Evolutionary conservation across 2,797 vertebrate genomes (phyloP), one percentile per base, ranked within the genome.

Genomic region (Sebastiscus tertius): DNA sequence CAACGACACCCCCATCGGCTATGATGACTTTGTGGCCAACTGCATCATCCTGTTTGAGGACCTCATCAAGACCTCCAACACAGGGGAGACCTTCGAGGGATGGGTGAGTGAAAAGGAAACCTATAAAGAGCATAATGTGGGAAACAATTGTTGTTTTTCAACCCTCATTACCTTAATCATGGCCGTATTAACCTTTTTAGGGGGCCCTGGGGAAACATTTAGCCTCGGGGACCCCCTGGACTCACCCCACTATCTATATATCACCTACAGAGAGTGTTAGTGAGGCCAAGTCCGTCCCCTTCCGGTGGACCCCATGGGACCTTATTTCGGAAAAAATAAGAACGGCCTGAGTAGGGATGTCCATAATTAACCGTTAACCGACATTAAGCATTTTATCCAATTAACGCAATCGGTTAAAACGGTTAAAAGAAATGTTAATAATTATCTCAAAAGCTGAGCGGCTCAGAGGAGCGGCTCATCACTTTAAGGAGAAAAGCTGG

Each of bases 1-100:
- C 89, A 97, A 99, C 63, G 98, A 98, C 84, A 97, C 98, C 10
- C 97, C 97, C 2, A 97, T 99, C 58, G 98, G 98, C 20, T 99
- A 99, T 56, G 98, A 99, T 66, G 97, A 99, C 95, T 99, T 99
- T 11, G 98, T 99, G 90, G 98, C 98, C 82, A 98, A 99, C 93
- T 99, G 98, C 91, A 97, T 92, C 52, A 92, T 99, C 77, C 95
- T 94, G 75, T 98, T 99, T 84, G 97, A 97, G 26, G 97, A 99
- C 69, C 93, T 99, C 56, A 91, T 98, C 71, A 95, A 96, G 63
- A 96, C 91, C 8, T 84, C 96, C 4, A 97, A 97, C 86, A 80
- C 95, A 4, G 95, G 95, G 2, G 96, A 98, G 83, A 96, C 91
- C 13, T 99, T 98, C 61, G 98, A 99, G 75, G 97, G 97, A 93